phyloP scores from a whole-genome alignment of 2,797 vertebrate species.

The Catostomus latipinnis region DNA sequence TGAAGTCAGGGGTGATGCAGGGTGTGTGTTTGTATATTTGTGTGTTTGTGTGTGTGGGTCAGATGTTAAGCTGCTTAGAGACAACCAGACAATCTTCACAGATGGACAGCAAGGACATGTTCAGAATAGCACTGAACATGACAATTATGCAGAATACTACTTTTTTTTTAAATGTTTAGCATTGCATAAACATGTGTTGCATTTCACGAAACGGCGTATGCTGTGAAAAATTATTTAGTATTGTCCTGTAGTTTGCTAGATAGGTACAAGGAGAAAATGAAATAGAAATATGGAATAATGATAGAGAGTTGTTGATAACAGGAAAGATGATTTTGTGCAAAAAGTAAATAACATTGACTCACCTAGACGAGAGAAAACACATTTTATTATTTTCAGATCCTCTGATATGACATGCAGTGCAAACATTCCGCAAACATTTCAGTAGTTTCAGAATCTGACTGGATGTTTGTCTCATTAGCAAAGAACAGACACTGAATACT shows the following conservation, averaged over 20 bases:
- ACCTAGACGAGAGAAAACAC: not conserved
- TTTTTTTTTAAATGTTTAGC: not conserved
- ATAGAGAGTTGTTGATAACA: slow-evolving; percentile 7
- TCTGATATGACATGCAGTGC: slow-evolving; percentile 41
- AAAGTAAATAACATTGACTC: slow-evolving; percentile 13
- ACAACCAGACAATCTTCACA: slow-evolving; percentile 38
- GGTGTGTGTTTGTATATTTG: slow-evolving; percentile 23
- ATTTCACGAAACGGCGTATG: not conserved
- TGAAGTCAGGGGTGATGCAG: not conserved
- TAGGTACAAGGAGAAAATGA: not conserved
- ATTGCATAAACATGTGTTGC: not conserved
- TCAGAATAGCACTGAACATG: not conserved
- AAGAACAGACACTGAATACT: slow-evolving; percentile 33
- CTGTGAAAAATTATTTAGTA: not conserved
- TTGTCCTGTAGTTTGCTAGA: not conserved
- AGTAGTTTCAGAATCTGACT: slow-evolving; percentile 27
- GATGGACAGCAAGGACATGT: slow-evolving; percentile 7
- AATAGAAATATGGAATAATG: not conserved
- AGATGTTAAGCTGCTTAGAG: slow-evolving; percentile 44
- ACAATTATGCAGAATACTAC: not conserved
- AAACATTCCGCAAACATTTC: slow-evolving; percentile 32
- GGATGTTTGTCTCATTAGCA: slow-evolving; percentile 45
- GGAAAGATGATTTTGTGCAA: slow-evolving; percentile 2
- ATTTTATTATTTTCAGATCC: slow-evolving; percentile 24
- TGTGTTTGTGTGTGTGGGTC: slow-evolving; percentile 21